Evolutionary conservation across 2,113 vertebrate genomes (phyloP), one percentile per base, ranked within the genome.

Genomic region (Entomyzon cyanotis): DNA sequence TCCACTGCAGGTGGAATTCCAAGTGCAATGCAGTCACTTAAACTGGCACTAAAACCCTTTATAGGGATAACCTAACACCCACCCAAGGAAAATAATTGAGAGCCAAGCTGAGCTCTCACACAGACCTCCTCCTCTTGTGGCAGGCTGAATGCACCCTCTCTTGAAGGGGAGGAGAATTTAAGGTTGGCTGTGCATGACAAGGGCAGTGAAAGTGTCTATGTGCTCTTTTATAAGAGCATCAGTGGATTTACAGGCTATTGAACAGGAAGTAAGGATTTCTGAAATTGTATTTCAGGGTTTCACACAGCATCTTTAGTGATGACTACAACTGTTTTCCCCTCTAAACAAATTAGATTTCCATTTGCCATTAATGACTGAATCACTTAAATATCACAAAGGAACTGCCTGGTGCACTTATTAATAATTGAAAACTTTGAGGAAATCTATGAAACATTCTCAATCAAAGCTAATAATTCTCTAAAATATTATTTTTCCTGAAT

Each of bases 341-440:
- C 75, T 67, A 80, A 93, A 74, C 74, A 81, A 79, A 92, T 80
- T 75, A 90, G 24, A 83, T 76, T 80, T 93, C 95, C 89, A 95
- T 96, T 97, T 96, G 76, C 64, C 93, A 75, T 86, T 95, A 97
- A 90, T 60, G 85, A 86, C 55, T 77, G 52, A 87, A 87, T 86
- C 70, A 65, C 91, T 94, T 90, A 74, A 94, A 62, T 50, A 89
- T 84, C 83, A 92, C 91, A 82, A 73, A 89, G 82, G 71, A 93
- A 73, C 64, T 23, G 74, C 91, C 60, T 92, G 75, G 63, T 82
- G 64, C 15, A 0, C 86, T 93, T 87, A 91, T 95, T 82, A 95
- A 91, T 95, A 95, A 97, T 94, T 91, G 64, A 96, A 84, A 78
- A 87, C 62, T 82, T 84, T 41, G 50, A 89, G 84, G 64, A 96